These are phyloP conservation scores for Agapornis canus DNA, from an alignment of 2,797 vertebrate species.

Conservation along the genomic window DNA sequence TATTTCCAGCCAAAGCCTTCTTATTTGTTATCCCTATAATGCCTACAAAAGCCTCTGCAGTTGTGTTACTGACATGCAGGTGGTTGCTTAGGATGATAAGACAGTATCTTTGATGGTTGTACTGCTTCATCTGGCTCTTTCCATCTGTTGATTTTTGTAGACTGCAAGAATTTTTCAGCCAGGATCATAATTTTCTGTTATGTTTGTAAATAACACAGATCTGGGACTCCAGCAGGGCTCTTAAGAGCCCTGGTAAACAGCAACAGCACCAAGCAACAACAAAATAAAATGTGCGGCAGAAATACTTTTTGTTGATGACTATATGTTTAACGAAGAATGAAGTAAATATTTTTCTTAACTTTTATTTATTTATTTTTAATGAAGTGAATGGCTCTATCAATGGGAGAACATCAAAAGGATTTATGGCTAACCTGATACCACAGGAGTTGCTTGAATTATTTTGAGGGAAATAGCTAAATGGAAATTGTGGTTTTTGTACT, in stretches of 20 bases:
- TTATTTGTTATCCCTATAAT: not conserved
- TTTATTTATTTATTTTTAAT: not conserved
- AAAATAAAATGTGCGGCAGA: not conserved
- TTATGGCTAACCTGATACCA: not conserved
- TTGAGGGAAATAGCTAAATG: not conserved
- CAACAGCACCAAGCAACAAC: not conserved
- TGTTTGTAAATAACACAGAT: not conserved
- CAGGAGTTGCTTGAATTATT: not conserved
- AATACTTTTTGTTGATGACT: not conserved
- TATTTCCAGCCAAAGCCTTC: not conserved
- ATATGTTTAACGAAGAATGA: not conserved
- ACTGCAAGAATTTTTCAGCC: not conserved
- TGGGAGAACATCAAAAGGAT: not conserved
- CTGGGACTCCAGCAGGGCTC: not conserved
- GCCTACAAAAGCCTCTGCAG: not conserved
- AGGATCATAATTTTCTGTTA: not conserved
- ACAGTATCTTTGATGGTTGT: not conserved
- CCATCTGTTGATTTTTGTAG: not conserved
- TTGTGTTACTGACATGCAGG: not conserved
- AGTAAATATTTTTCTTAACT: not conserved
- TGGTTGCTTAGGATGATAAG: not conserved
- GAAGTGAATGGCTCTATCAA: not conserved
- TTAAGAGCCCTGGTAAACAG: not conserved
- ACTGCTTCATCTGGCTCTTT: not conserved
- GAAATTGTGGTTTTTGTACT: rapidly evolving